A percentile compares a stretch with the other conserved stretches of the same genome.
phyloP scores from a whole-genome alignment of 2,797 vertebrate species.

The Pipistrellus kuhlii region DNA sequence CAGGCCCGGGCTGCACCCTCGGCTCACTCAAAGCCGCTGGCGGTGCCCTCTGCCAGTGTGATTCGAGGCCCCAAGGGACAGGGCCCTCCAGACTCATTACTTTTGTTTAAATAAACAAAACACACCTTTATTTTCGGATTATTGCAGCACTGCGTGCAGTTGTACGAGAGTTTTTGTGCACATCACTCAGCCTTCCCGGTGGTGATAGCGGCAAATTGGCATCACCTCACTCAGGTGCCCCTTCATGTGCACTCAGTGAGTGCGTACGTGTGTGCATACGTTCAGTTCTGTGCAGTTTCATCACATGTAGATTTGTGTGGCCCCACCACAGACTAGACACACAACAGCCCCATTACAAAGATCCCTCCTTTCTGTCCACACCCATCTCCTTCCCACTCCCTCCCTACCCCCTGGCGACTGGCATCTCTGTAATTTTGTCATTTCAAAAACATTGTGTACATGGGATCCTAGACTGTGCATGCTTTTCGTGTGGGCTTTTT shows the following conservation, averaged over 20 bases:
- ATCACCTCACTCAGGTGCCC: neutral
- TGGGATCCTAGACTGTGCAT: neutral
- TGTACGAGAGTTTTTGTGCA: fast-evolving
- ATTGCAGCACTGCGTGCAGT: too few species aligned
- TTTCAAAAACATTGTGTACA: neutral
- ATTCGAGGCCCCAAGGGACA: neutral
- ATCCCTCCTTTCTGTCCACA: neutral
- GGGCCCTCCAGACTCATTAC: neutral
- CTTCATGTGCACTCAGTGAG: fast-evolving
- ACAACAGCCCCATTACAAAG: neutral
- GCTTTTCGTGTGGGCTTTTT: neutral
- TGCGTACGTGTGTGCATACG: fast-evolving
- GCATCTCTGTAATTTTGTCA: neutral
- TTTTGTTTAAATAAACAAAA: neutral
- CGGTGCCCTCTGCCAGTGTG: neutral
- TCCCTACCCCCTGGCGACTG: neutral
- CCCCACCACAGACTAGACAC: neutral
- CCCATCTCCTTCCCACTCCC: neutral
- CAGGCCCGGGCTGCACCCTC: neutral
- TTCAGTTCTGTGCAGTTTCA: neutral
- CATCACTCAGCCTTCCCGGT: fast-evolving
- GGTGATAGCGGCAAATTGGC: neutral
- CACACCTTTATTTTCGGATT: neutral
- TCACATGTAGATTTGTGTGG: neutral
- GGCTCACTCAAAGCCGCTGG: neutral